Base-by-base conservation (phyloP, 1,140 invertebrate species). In the Dendroctonus valens region DNA sequence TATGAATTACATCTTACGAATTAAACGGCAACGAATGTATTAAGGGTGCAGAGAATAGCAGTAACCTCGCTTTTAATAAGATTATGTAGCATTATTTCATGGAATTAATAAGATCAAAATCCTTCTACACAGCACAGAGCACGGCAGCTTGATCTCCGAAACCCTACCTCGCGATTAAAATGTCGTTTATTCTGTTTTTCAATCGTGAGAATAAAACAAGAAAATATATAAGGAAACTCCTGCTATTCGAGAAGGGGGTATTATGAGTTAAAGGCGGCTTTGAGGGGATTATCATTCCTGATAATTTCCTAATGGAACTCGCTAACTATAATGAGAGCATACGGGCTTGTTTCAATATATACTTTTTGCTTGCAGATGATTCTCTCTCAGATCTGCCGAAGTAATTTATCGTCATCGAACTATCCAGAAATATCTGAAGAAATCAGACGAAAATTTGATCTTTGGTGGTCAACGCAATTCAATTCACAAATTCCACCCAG, bases 381-480 rank as follows among this genome's bases (percentile, higher is more conserved):
- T n/a, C 77, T 92, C 49, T 85, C 89, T 53, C 89, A 91, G 70
- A 84, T 92, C 51, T 91, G 88, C 73, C 83, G 87, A 54, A 86
- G 84, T n/a, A 38, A 85, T 82, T 67, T 81, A 81, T 64, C 81
- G 79, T 42, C 79, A 80, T 3, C 85, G 81, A 46, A 81, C 79
- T 81, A 75, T 0, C 83, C 87, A 41, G 89, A 91, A 52, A 83
- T 90, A 2, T 85, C 87, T 0, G 90, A 92, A 66, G 91, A 92
- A 39, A 84, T 86, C 63, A 84, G 87, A 38, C 81, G 89, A 53
- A 90, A 90, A 75, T 92, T 92, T 75, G 90, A 92, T 69, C 85
- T 87, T 44, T 89, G 86, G 84, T 71, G 63, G 83, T 55, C 83
- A 51, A 83, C 83, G 48, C 87, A 87, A 74, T 81, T 86, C 7